A percentile compares a stretch with the other conserved stretches of the same genome.
phyloP scores from a whole-genome alignment of 2,888 invertebrate species.

The Tromatobia lineatoria region DNA sequence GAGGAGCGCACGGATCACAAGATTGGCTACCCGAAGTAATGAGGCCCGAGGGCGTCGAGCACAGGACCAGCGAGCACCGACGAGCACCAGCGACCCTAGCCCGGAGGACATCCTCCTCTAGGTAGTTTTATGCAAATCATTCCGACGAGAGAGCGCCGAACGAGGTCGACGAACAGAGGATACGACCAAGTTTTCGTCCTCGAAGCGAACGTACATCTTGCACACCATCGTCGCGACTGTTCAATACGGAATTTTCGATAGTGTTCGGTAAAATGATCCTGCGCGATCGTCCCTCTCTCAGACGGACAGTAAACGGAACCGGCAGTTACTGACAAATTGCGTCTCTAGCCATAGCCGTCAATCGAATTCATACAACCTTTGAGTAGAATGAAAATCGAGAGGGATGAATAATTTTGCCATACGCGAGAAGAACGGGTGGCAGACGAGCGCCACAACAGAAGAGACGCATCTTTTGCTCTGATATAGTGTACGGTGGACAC shows the following conservation, averaged over 20 bases:
- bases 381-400: slow-evolving; percentile 61
- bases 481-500: slow-evolving; percentile 38
- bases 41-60: slow-evolving; percentile 72
- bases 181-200: slow-evolving; percentile 53
- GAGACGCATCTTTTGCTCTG: slow-evolving; percentile 53
- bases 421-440: slow-evolving; percentile 68
- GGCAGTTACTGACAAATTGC: slow-evolving; percentile 64
- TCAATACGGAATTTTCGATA: slow-evolving; percentile 54
- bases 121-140: slow-evolving; percentile 80
- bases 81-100: slow-evolving; percentile 62
- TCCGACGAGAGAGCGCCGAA: slow-evolving; percentile 51
- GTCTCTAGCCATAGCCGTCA: slow-evolving; percentile 49
- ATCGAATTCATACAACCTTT: slow-evolving; percentile 61
- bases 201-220: slow-evolving; percentile 53
- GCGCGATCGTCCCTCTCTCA: slow-evolving; percentile 50
- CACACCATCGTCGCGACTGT: slow-evolving; percentile 61
- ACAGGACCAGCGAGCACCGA: slow-evolving; percentile 56
- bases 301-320: slow-evolving; percentile 67
- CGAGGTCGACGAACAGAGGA: slow-evolving; percentile 71
- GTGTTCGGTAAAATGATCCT: slow-evolving; percentile 56
- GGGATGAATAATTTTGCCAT: slow-evolving; percentile 65
- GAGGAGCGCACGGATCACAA: slow-evolving; percentile 65
- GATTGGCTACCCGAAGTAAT: slow-evolving; percentile 74
- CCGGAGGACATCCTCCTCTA: slow-evolving; percentile 72
- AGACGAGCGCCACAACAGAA: slow-evolving; percentile 55